These are phyloP conservation scores for Glaucopsyche alexis DNA, from an alignment of 2,888 invertebrate species.

Conservation along the genomic window DNA sequence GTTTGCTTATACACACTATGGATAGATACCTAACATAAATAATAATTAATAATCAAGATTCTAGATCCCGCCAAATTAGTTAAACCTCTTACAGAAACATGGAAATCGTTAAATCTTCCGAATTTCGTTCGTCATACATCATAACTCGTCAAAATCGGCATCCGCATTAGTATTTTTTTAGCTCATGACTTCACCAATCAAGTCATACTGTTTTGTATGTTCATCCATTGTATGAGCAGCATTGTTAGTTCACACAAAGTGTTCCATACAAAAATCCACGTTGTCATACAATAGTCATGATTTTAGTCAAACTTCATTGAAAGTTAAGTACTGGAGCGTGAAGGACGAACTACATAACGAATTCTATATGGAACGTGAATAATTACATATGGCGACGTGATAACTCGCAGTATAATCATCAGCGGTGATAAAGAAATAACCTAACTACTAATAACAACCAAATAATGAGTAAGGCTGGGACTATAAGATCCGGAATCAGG, in stretches of 20 bases:
- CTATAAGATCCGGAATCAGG: too few relatives aligned
- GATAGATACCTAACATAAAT: too few relatives aligned
- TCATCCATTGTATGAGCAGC: neutral
- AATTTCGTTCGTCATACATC: neutral
- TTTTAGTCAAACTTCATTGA: neutral
- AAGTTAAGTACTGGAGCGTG: neutral
- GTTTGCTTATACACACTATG: too few relatives aligned
- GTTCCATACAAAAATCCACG: neutral
- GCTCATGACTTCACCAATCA: conserved; percentile 3
- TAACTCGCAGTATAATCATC: too few relatives aligned
- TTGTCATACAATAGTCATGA: conserved; percentile 1
- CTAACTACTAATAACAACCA: too few relatives aligned
- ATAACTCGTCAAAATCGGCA: neutral
- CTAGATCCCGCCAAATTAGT: too few relatives aligned
- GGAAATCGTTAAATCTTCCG: neutral
- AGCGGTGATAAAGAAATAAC: too few relatives aligned
- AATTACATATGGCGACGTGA: too few relatives aligned
- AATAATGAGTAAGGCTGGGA: too few relatives aligned
- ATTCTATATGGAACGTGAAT: neutral
- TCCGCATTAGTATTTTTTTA: neutral
- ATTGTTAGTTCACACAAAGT: conserved; percentile 9
- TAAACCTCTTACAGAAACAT: too few relatives aligned
- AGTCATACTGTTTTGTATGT: neutral
- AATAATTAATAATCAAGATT: too few relatives aligned
- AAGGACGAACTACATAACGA: neutral